phyloP scores from a whole-genome alignment of 1,140 invertebrate genomes.

The Cotesia typhae region DNA sequence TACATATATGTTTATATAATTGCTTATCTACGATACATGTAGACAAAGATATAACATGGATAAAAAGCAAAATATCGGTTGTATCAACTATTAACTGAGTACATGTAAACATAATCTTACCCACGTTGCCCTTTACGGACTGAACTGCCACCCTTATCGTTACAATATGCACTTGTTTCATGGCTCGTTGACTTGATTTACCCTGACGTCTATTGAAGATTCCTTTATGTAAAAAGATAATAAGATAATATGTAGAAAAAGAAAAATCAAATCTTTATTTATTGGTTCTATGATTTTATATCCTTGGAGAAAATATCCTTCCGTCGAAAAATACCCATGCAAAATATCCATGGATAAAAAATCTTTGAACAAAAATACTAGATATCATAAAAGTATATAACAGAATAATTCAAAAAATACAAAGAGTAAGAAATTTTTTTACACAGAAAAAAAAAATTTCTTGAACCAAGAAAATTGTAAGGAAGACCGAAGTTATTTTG shows the following conservation, averaged over 20 bases:
- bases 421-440: no score
- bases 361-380: no score
- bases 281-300: no score
- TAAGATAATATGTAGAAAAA: not conserved
- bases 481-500: no score
- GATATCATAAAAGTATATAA: no score
- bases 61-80: not conserved
- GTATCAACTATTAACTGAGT: conserved; percentile 29
- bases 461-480: no score
- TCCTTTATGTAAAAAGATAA: conserved; percentile 6
- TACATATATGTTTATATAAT: conserved; percentile 25
- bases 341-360: no score
- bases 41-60: not conserved
- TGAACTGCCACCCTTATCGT: conserved; percentile 21
- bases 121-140: conserved; percentile 6
- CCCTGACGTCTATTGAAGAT: conserved; percentile 25
- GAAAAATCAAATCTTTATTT: not conserved
- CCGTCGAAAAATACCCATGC: no score
- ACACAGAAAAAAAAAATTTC: no score
- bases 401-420: no score
- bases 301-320: no score
- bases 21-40: not conserved
- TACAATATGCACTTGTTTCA: conserved; percentile 43
- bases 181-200: conserved; percentile 45
- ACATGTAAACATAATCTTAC: conserved; percentile 32